Base-by-base conservation (phyloP, 2,113 vertebrate species). In the Nansenia antarctica region DNA sequence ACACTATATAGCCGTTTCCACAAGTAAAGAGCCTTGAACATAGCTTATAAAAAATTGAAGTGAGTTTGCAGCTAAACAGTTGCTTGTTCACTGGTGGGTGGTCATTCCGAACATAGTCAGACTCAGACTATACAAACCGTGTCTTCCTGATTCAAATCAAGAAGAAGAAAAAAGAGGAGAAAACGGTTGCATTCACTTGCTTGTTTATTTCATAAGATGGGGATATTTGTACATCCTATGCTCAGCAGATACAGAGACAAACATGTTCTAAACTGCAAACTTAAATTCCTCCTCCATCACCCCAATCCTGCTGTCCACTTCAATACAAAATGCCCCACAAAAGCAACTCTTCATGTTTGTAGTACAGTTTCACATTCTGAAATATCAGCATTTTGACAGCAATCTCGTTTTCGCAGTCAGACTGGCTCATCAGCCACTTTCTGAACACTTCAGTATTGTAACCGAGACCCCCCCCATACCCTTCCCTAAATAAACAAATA, bases 211-310 rank as follows among this genome's bases (percentile, higher is more conserved):
- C 87, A 90, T 89, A 89, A 89, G 85, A 90, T 84, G 89, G 78
- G 79, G 78, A 69, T 75, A 61, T 57, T 83, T 78, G 81, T 78
- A 89, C 87, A 89, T 87, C 87, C 88, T 88, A 90, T 87, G 83
- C 86, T 88, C 87, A 90, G 86, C 87, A 90, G 89, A 88, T 89
- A 88, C 87, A 86, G 80, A 85, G 85, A 90, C 87, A 88, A 86
- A 89, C 78, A 86, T 83, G 42, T 85, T 88, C 83, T 88, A 88
- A 89, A 87, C 83, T 86, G 89, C 89, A 88, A 90, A 89, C 85
- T 39, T 85, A 89, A 88, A 89, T 86, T 85, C 67, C 76, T 85
- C 67, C 76, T 85, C 76, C 82, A 76, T 80, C 73, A 71, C 67
- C 73, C 72, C 32, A 86, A 83, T 86, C 79, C 82, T 81, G 76